Evolutionary conservation across 2,888 invertebrate species (phyloP).

Genomic region (Hypomecis punctinalis): DNA sequence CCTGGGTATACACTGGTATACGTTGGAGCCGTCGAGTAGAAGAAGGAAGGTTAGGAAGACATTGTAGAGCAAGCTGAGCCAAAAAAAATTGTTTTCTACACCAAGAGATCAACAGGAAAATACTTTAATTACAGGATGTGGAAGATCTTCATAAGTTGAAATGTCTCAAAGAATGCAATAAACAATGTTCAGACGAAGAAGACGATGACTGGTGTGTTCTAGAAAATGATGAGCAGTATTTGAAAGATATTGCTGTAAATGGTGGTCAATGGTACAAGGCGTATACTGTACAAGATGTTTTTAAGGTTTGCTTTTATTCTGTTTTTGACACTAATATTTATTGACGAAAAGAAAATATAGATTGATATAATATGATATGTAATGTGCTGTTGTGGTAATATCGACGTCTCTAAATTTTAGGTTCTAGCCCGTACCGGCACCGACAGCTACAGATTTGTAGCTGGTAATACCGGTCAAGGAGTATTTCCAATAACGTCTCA

Average conservation of each 20-base stretch:
- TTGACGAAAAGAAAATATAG: no score
- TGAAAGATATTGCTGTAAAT: conserved; percentile 63
- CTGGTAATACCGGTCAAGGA: conserved; percentile 91
- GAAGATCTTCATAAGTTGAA: conserved; percentile 69
- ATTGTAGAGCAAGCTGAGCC: background rate
- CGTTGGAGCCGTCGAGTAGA: no score
- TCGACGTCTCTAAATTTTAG: conserved; percentile 43
- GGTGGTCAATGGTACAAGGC: conserved; percentile 85
- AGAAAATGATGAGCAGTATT: conserved; percentile 47
- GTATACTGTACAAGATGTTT: conserved; percentile 81
- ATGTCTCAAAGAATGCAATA: conserved; percentile 57
- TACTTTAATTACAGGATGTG: conserved; percentile 62
- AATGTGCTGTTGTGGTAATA: no score
- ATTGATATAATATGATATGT: no score
- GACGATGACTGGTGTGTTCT: conserved; percentile 72
- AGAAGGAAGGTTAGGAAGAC: no score
- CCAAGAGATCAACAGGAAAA: background rate
- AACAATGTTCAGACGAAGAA: conserved; percentile 46
- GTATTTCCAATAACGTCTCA: conserved; percentile 73
- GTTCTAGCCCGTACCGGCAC: conserved; percentile 77
- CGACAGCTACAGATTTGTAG: conserved; percentile 85
- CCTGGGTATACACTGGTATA: no score
- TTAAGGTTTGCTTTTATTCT: conserved; percentile 63
- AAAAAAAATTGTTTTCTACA: background rate
- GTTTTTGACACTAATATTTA: no score